Evolutionary conservation across 2,113 vertebrate species (phyloP), one percentile per base, ranked within the genome.

Genomic region (Piliocolobus tephrosceles): DNA sequence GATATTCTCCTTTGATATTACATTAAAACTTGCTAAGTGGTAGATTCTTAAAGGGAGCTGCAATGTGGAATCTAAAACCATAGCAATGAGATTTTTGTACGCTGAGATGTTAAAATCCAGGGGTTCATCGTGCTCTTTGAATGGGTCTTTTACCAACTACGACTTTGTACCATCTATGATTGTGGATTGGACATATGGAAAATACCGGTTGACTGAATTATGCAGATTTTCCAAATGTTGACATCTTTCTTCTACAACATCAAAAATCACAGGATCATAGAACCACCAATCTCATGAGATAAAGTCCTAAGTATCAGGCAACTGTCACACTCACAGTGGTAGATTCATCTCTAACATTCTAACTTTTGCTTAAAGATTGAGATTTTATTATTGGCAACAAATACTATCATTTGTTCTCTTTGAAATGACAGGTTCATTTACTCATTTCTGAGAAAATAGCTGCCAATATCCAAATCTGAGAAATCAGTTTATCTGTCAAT

Each of bases 361-460:
- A 81, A 81, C 76, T 94, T 94, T 88, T 91, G n/a, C 75, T 95
- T 84, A 50, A 68, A 73, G 91, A 27, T 91, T 91, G 43, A 50
- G 68, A 82, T 90, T 92, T 92, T 85, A 75, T 86, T 47, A 89
- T 9, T 66, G 16, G 61, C 55, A 90, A 86, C 27, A 85, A 83
- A 94, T 64, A 88, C 8, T 64, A 50, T 73, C 58, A 78, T 11
- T 87, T 96, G 61, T 88, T 84, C 40, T 79, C 23, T 50, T 47
- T 73, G 25, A 88, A 88, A 58, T 85, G 27, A 79, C 14, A 79
- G 32, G 50, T 45, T 75, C 72, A 66, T 88, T 76, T 87, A 87
- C 35, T 78, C 30, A 22, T 75, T 83, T 88, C 78, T 64, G 58
- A 83, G 70, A 84, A 91, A 72, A 47, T 57, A 87, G 68, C 30